Evolutionary conservation across 2,113 vertebrate species (phyloP).

Genomic region (Axis porcinus): DNA sequence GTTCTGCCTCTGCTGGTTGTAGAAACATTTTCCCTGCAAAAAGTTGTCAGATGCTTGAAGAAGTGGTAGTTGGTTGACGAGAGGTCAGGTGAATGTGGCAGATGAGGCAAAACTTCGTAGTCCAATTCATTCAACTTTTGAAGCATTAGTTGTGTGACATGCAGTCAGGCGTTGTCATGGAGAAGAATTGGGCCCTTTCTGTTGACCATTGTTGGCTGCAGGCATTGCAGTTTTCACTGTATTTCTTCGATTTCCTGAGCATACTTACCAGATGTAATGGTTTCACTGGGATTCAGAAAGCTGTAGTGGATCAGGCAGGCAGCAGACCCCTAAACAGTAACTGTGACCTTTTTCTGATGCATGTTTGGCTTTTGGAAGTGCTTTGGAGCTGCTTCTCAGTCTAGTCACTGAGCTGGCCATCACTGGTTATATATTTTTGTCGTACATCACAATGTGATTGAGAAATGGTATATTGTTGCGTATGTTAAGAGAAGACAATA

Average conservation of each 20-base stretch:
- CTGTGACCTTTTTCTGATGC: neutral
- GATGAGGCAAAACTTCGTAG: neutral
- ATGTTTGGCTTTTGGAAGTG: neutral
- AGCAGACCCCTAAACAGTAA: neutral
- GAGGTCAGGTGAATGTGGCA: neutral
- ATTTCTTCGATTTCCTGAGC: neutral
- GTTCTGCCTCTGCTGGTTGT: neutral
- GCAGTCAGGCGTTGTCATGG: neutral
- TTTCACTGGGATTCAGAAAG: neutral
- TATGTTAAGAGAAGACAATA: neutral
- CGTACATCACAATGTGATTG: neutral
- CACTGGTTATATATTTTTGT: neutral
- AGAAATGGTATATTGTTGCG: neutral
- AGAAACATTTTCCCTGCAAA: neutral
- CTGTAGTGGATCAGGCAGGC: neutral
- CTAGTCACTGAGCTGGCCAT: neutral
- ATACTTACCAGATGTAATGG: neutral
- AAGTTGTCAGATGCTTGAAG: neutral
- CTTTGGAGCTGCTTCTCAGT: neutral
- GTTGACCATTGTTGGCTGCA: neutral
- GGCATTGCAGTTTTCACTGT: neutral
- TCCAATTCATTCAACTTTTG: neutral
- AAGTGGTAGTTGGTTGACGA: neutral
- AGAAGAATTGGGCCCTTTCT: neutral
- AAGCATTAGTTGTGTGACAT: neutral